Base-by-base conservation (phyloP, 2,797 vertebrate species). In the Petrocephalus schoutedeni region DNA sequence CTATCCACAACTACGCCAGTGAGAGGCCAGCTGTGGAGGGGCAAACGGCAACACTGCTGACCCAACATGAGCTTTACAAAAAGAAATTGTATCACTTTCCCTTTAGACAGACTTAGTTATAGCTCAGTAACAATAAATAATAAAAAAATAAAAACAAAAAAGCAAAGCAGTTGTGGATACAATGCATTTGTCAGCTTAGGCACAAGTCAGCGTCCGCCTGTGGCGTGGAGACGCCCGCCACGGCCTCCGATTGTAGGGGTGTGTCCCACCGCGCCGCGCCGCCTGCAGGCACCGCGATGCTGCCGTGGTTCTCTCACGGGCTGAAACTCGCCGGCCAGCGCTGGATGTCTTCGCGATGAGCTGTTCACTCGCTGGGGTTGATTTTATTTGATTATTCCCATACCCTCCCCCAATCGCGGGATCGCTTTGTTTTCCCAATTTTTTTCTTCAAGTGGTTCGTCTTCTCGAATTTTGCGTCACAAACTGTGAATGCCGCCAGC, bases 121-220 rank as follows among this genome's bases (percentile, higher is more conserved):
- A 98, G 96, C 96, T 97, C 96, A 97, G 94, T 96, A 97, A 97
- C 96, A 98, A 99, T 99, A 99, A 99, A 99, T 99, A 98, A 96
- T 94, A 96, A 93, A 85, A 87, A 58, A 87, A 58, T 21, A 89
- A 90, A 2, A 90, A 58, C 89, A 49, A 71, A 87, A 67, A 92
- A 93, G 91, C 92, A 92, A 93, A 94, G 92, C 90, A 97, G 91
- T 96, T 97, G 97, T 97, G 96, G 94, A 95, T 97, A 97, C 97
- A 98, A 98, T 98, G 97, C 97, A 95, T 97, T 96, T 96, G 97
- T 97, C 97, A 97, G 95, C 97, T 97, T 97, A 98, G 98, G 98
- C 97, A 98, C 97, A 97, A 97, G 96, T 97, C 97, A 95, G 95
- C 95, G 92, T 97, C 95, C 92, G 93, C 96, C 89, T 87, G 89